These are phyloP conservation scores for Sepiola atlantica DNA, from an alignment of 2,888 invertebrate species.

Conservation along the genomic window DNA sequence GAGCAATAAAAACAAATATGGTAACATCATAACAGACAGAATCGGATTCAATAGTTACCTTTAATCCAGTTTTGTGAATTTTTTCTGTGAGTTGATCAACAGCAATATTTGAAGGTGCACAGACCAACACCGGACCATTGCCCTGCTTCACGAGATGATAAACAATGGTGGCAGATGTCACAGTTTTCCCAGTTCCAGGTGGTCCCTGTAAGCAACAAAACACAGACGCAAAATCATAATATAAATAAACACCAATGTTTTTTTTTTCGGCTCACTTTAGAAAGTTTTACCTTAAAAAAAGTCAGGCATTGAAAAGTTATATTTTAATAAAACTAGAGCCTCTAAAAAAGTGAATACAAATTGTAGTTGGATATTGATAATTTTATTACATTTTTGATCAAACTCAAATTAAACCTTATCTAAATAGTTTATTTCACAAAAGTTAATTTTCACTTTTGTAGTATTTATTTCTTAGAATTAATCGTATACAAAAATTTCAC, in stretches of 20 bases:
- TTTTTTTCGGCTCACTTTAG: not conserved
- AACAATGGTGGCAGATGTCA: conserved; percentile 98
- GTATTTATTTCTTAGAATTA: no score
- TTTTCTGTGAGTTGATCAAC: conserved; percentile 99
- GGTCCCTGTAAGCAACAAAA: conserved; percentile 79
- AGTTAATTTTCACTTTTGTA: no score
- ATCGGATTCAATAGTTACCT: conserved; percentile 76
- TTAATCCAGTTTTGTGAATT: conserved; percentile 96
- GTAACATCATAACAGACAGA: no score
- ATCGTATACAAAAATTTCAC: no score
- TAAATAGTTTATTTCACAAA: no score
- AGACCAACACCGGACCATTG: conserved; percentile 92
- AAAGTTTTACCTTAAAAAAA: not conserved
- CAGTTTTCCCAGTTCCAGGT: conserved; percentile 98
- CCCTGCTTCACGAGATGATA: conserved; percentile 97
- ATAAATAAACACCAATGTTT: not conserved
- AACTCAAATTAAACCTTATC: no score
- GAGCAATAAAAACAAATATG: no score
- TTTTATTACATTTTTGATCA: no score
- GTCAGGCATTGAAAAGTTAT: not conserved
- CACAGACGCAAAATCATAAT: not conserved
- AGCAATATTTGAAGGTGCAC: conserved; percentile 99
- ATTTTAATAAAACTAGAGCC: not conserved
- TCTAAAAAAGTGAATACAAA: not conserved
- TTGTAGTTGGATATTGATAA: no score